Conservation (phyloP, 2,888 invertebrate genomes). For the Nemapogon koenigi region DNA sequence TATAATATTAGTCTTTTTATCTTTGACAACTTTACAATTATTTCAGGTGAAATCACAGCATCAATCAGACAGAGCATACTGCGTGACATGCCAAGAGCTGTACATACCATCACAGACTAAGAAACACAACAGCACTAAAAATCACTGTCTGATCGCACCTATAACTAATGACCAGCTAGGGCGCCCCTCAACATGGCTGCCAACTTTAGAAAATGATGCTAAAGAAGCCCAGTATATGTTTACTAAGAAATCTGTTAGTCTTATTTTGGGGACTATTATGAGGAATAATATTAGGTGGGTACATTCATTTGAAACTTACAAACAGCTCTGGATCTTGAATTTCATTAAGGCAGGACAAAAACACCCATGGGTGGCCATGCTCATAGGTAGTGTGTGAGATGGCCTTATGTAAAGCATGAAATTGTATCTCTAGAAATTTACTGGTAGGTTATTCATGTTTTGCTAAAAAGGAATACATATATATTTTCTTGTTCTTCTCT, state of each 20-base stretch:
- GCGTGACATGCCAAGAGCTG: constrained; percentile 68
- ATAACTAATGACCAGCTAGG: constrained; percentile 64
- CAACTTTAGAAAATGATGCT: constrained; percentile 74
- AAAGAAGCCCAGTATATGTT: constrained; percentile 91
- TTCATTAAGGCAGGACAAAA: too few species aligned
- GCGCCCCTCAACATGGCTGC: constrained; percentile 72
- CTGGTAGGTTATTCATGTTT: too few species aligned
- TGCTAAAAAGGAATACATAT: too few species aligned
- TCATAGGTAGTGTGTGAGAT: too few species aligned
- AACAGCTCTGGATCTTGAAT: too few species aligned
- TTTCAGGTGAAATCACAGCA: constrained; percentile 47
- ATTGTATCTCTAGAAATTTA: too few species aligned
- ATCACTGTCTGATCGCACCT: constrained; percentile 54
- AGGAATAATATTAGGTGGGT: constrained; percentile 65
- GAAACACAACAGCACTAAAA: constrained; percentile 63
- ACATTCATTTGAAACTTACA: too few species aligned
- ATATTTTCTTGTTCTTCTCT: constrained; percentile 18
- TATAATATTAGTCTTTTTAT: too few species aligned
- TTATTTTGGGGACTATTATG: constrained; percentile 68
- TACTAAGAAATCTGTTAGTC: constrained; percentile 68
- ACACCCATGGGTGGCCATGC: too few species aligned
- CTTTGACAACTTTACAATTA: constrained; percentile 7
- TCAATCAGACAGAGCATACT: constrained; percentile 63
- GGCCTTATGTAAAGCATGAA: too few species aligned
- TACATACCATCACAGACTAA: constrained; percentile 36